Base-by-base conservation (phyloP, 2,888 invertebrate species). In the Euplagia quadripunctaria region DNA sequence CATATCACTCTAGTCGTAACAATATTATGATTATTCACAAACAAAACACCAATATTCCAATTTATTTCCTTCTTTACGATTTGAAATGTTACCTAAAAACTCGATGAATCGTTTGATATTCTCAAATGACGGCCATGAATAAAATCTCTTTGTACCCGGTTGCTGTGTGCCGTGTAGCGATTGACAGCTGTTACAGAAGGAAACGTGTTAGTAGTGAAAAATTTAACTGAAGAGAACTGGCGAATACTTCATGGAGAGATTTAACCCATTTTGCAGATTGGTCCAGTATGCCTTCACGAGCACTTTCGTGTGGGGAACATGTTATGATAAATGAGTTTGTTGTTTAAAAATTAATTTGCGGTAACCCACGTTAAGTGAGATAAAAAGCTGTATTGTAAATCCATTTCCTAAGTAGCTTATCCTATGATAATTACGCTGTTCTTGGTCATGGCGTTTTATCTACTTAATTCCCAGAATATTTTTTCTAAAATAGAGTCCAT, bases 101-200 rank as follows among this genome's bases (percentile, higher is more conserved):
- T 31, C n/a, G 12, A 20, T 61, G 12, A 20, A 20, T 12, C 20
- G 14, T 12, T 61, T 61, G 14, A 5, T 61, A 61, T 31, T 31
- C 14, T 14, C 61, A 31, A 31, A 31, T 14, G 20, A 31, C 12
- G 31, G 20, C 12, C 31, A 61, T 20, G 61, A 61, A 31, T 61
- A 61, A 31, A 61, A 61, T 12, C 20, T 61, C 14, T 31, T 11
- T 2, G 31, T 31, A 61, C 20, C 20, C 31, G 4, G 61, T 20
- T 61, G 6, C 58, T 46, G 31, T 61, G 5, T 31, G 5, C 31
- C 61, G 31, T 61, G 61, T 61, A 31, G 20, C 61, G 31, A 61
- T 61, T 61, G 61, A 61, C 61, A 61, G 61, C 61, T 61, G 61
- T 61, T 61, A 61, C 61, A 12, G 31, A 14, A 61, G 14, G 31